Evolutionary conservation across 2,888 invertebrate species (phyloP).

Genomic region (Cantharis lateralis): DNA sequence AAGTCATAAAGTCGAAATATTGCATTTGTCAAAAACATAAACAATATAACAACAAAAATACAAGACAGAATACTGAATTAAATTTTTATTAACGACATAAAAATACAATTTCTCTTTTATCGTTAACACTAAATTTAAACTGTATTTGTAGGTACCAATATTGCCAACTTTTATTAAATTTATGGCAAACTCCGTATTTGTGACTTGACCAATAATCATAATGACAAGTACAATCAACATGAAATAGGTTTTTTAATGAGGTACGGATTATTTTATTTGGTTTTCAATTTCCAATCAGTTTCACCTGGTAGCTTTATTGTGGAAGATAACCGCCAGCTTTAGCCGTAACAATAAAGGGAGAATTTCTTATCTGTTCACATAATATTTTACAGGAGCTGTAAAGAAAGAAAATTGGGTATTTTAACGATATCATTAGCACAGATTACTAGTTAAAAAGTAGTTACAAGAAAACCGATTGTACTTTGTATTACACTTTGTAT

Average conservation of each 20-base stretch:
- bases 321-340: neutral
- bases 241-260: neutral
- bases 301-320: neutral
- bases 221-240: neutral
- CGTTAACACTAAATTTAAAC: neutral
- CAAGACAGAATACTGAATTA: neutral
- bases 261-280: neutral
- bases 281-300: neutral
- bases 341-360: neutral
- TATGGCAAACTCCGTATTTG: neutral
- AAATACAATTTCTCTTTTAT: neutral
- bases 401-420: neutral
- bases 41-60: neutral
- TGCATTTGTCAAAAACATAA: conserved; percentile 2
- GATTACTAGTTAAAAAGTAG: neutral
- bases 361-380: neutral
- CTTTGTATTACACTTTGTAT: neutral
- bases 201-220: neutral
- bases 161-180: neutral
- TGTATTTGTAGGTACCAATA: neutral
- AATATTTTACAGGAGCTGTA: neutral
- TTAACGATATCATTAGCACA: neutral
- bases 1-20: conserved; percentile 1
- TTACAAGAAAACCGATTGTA: neutral
- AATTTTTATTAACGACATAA: neutral